A percentile compares a stretch with the other conserved stretches of the same genome.
phyloP scores from a whole-genome alignment of 2,113 vertebrate species.

The Pomatostomus ruficeps region DNA sequence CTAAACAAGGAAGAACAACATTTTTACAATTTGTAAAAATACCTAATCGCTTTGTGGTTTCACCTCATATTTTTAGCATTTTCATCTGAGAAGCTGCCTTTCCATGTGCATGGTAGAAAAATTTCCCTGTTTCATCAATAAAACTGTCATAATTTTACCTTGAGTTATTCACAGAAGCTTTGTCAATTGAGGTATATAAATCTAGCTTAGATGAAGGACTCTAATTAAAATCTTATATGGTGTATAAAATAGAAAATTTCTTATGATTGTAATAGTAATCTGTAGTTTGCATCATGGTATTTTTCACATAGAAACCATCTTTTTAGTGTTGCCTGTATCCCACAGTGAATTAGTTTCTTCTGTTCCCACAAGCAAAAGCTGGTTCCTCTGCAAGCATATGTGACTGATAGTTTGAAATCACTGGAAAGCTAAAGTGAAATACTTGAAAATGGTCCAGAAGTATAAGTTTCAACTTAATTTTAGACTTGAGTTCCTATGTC shows the following conservation, averaged over 20 bases:
- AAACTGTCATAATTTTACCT: background rate
- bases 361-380: background rate
- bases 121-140: background rate
- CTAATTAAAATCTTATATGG: background rate
- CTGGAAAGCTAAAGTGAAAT: background rate
- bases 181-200: background rate
- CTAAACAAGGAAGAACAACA: background rate
- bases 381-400: background rate
- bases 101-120: background rate
- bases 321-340: background rate
- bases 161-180: background rate
- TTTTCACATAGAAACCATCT: background rate
- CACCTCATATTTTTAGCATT: background rate
- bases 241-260: background rate
- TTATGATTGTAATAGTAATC: background rate
- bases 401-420: background rate
- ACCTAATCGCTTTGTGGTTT: background rate
- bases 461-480: background rate
- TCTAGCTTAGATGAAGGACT: background rate
- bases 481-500: background rate
- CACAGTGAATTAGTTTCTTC: background rate
- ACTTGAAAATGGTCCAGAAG: background rate
- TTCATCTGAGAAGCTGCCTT: background rate
- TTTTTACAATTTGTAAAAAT: background rate
- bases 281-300: background rate